Evolutionary conservation across 2,113 vertebrate species (phyloP), one percentile per base, ranked within the genome.

Genomic region (Heloderma charlesbogerti): DNA sequence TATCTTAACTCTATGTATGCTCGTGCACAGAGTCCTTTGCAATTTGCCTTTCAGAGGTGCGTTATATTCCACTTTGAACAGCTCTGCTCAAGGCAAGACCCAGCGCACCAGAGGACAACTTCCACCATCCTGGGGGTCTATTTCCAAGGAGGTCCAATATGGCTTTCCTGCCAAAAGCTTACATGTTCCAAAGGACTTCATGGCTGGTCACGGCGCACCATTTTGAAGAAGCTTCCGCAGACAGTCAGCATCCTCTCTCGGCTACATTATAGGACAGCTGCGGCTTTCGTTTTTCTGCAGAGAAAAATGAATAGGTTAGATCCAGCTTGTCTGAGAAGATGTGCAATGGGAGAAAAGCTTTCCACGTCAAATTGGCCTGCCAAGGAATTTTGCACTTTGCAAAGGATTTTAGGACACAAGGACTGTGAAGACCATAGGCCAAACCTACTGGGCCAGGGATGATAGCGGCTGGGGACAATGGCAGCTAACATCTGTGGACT

Each of bases 231-330:
- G 48, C 22, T 4, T 48, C 92, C 37, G 43, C 83, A 90, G 79
- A 20, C 71, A 29, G 80, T 83, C 83, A 88, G 45, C 54, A 29
- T 45, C 87, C 31, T 87, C 37, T 88, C 91, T 89, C 20, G 20
- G 29, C 96, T 95, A 98, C 98, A 98, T 98, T 84, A 98, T 60
- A 5, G 92, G 93, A 96, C 98, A 98, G 92, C 96, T 98, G 43
- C 94, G 43, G 81, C 98, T 97, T 79, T 97, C 97, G 3, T 92
- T 94, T 92, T 92, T 96, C 98, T 98, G 96, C 63, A 87, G 89
- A 92, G 86, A 94, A 22, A 92, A 66, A 89, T 86, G 88, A 51
- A 51, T 29, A 80, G 45, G 0, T 81, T n/a, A 88, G 43, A 16
- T 2, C 29, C 43, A 7, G 48, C 29, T 45, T 1, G 0, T 43